A percentile compares a stretch with the other conserved stretches of the same genome.
Evolutionary conservation across 1,140 invertebrate genomes (phyloP).

Genomic region (Penaeus indicus): DNA sequence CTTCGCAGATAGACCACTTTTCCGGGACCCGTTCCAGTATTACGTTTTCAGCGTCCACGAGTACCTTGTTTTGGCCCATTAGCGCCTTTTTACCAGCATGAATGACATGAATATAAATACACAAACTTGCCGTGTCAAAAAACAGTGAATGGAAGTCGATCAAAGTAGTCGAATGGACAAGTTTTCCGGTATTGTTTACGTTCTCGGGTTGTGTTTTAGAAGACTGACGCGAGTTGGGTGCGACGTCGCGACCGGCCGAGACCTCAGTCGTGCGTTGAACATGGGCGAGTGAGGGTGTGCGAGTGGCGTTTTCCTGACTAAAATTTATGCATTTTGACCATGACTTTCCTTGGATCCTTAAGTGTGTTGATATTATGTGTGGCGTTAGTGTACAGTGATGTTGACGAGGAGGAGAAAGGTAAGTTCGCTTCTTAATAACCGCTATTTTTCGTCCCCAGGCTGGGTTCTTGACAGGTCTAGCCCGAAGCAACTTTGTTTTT

Average conservation of each 20-base stretch:
- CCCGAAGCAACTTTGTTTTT: conserved; percentile 40
- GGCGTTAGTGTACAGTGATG: conserved; percentile 52
- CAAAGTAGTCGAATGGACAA: too few relatives aligned
- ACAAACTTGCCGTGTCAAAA: too few relatives aligned
- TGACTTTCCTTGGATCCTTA: conserved; percentile 60
- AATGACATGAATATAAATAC: too few relatives aligned
- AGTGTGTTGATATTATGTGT: conserved; percentile 57
- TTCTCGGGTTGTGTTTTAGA: conserved; percentile 43
- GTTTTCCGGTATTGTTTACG: conserved; percentile 42
- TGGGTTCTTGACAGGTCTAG: conserved; percentile 29
- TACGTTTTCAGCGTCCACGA: conserved; percentile 15
- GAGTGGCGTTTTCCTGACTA: conserved; percentile 45
- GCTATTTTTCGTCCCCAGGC: background rate
- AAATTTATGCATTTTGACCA: conserved; percentile 58
- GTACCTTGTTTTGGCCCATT: conserved; percentile 29
- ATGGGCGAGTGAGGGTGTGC: conserved; percentile 57
- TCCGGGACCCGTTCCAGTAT: conserved; percentile 60
- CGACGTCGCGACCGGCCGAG: conserved; percentile 50
- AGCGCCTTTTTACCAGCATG: too few relatives aligned
- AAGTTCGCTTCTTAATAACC: background rate
- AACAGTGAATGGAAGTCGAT: too few relatives aligned
- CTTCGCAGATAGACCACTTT: conserved; percentile 53
- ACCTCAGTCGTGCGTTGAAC: conserved; percentile 55
- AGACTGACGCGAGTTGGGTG: conserved; percentile 32
- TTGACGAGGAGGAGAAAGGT: conserved; percentile 55